phyloP scores from a whole-genome alignment of 2,113 vertebrate genomes.

The Melierax canorus region DNA sequence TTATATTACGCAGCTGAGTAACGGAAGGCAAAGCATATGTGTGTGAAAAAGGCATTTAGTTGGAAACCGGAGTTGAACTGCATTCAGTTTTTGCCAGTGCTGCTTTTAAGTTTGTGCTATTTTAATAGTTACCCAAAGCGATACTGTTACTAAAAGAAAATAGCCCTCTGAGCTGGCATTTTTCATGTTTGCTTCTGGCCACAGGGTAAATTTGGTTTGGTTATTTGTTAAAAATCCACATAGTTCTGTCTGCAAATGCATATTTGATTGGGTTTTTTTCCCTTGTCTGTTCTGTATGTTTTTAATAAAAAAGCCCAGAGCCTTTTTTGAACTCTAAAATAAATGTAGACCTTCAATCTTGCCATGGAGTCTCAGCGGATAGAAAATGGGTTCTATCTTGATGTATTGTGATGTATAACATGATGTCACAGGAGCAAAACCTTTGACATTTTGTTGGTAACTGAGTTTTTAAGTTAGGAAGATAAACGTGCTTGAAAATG shows the following conservation, averaged over 20 bases:
- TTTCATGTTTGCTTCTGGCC: slow-evolving; percentile 12
- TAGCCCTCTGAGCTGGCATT: not conserved
- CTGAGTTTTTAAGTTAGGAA: not conserved
- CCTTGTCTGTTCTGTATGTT: not conserved
- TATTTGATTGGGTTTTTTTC: not conserved
- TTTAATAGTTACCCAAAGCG: slow-evolving; percentile 2
- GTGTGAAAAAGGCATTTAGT: not conserved
- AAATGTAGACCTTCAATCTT: not conserved
- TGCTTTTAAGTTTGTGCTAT: not conserved
- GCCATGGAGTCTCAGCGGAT: not conserved
- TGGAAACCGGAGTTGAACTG: not conserved
- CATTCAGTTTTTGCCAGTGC: not conserved
- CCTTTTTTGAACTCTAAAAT: not conserved
- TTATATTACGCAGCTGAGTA: not conserved
- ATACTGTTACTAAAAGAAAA: not conserved
- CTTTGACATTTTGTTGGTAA: not conserved
- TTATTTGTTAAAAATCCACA: slow-evolving; percentile 7
- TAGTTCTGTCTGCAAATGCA: not conserved
- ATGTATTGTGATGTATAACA: not conserved
- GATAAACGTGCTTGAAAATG: not conserved
- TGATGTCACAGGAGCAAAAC: not conserved
- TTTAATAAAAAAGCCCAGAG: not conserved
- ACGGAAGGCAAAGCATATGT: not conserved
- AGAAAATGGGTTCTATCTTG: not conserved
- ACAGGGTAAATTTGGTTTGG: not conserved